Percentiles rank a stretch among this genome's conserved stretches.
These are phyloP conservation scores for Tortricodes alternella DNA, from an alignment of 2,888 invertebrate genomes.

Conservation along the genomic window DNA sequence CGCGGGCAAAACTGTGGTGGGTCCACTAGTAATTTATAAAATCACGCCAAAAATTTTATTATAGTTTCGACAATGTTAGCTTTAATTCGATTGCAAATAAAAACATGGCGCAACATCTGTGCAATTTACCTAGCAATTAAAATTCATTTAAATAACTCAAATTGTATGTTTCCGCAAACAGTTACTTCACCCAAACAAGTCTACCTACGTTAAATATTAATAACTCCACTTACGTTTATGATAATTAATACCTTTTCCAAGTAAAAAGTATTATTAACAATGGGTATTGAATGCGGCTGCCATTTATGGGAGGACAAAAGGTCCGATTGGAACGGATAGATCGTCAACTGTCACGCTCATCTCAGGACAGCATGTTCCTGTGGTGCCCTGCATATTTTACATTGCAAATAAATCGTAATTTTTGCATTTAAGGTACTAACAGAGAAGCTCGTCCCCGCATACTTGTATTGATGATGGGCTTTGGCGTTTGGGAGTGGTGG, in stretches of 20 bases:
- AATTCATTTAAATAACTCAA: not conserved
- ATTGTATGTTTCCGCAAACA: not conserved
- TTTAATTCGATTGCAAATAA: not conserved
- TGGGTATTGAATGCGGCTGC: conserved; percentile 63
- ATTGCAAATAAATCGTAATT: not conserved
- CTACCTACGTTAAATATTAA: conserved; percentile 32
- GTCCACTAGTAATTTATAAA: too few relatives aligned
- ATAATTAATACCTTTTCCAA: conserved; percentile 64
- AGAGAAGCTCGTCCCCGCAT: too few relatives aligned
- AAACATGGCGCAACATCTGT: not conserved
- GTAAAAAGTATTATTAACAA: conserved; percentile 59
- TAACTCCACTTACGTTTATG: conserved; percentile 56
- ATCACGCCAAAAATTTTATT: too few relatives aligned
- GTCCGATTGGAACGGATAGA: conserved; percentile 67
- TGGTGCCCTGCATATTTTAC: not conserved
- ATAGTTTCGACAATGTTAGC: too few relatives aligned
- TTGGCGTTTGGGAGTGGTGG: too few relatives aligned
- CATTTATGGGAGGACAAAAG: conserved; percentile 76
- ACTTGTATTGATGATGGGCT: too few relatives aligned
- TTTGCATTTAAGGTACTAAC: not conserved
- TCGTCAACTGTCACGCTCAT: conserved; percentile 61
- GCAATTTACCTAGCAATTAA: not conserved
- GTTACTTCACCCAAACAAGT: conserved; percentile 10
- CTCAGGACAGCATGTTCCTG: conserved; percentile 6
- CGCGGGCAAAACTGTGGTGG: too few relatives aligned